Conservation (phyloP, 2,797 vertebrate species). For the Alouatta caraya region DNA sequence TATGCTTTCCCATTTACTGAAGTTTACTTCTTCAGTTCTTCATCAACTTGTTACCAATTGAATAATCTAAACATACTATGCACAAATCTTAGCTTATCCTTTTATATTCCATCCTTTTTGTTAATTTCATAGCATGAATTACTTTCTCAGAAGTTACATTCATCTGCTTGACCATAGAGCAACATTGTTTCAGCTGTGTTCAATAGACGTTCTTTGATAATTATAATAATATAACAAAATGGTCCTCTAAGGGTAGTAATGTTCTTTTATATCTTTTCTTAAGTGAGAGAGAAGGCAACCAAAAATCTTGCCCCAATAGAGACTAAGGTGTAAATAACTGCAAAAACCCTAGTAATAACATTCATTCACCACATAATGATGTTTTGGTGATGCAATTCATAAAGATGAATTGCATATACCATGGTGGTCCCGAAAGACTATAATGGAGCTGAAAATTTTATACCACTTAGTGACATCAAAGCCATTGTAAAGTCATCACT, state of each 20-base stretch:
- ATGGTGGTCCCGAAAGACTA: background rate
- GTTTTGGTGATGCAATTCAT: too few species aligned
- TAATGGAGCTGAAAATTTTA: background rate
- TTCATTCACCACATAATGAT: background rate
- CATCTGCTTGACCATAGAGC: background rate
- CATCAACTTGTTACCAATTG: background rate
- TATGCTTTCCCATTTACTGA: background rate
- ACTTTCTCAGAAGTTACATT: background rate
- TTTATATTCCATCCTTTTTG: background rate
- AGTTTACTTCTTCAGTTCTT: background rate
- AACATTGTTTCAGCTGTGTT: background rate
- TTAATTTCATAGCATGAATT: background rate
- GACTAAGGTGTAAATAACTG: background rate
- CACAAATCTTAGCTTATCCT: background rate
- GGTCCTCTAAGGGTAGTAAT: background rate
- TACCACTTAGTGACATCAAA: background rate
- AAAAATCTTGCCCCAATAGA: background rate
- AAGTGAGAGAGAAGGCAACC: background rate
- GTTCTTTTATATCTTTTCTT: background rate
- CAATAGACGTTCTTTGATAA: background rate
- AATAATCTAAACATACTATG: background rate
- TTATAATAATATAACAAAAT: background rate
- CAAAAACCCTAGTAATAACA: background rate
- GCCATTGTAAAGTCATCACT: background rate
- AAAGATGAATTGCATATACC: background rate